These are phyloP conservation scores for Drosophila picticornis DNA, from an alignment of 2,888 invertebrate species.

Conservation along the genomic window DNA sequence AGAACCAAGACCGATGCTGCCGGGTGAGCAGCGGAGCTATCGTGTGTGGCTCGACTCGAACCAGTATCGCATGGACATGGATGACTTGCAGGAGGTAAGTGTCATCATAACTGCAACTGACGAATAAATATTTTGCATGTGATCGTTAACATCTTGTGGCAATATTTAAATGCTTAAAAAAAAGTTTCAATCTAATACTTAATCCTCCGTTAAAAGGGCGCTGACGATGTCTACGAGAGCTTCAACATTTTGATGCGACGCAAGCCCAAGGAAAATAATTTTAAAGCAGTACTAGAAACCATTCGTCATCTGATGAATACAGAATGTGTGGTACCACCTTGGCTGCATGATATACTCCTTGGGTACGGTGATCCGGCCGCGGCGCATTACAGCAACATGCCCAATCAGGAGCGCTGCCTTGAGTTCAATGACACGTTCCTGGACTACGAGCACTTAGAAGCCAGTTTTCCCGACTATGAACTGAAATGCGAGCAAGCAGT, in stretches of 20 bases:
- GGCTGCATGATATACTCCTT: constrained; percentile 98
- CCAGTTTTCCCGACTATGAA: constrained; percentile 94
- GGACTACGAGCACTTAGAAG: constrained; percentile 93
- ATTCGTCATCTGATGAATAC: constrained; percentile 99
- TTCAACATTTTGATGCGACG: constrained; percentile 99
- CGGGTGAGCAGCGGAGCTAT: constrained; percentile 96
- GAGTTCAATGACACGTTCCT: constrained; percentile 99
- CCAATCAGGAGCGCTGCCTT: constrained; percentile 89
- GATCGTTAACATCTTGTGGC: not conserved
- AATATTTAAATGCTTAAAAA: not conserved
- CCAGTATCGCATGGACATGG: constrained; percentile 97
- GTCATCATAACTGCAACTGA: not conserved
- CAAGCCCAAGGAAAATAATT: constrained; percentile 99
- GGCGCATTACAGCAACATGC: constrained; percentile 98
- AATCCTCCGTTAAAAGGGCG: constrained; percentile 82
- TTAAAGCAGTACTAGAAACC: constrained; percentile 99
- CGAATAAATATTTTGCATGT: not conserved
- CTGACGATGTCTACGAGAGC: constrained; percentile 92
- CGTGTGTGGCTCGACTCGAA: constrained; percentile 98
- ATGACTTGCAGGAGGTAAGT: constrained; percentile 90
- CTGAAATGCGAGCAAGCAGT: constrained; percentile 89
- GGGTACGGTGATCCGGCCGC: constrained; percentile 99
- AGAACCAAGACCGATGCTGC: constrained; percentile 93
- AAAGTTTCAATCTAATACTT: not conserved
- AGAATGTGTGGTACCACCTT: constrained; percentile 97